Evolutionary conservation across 2,888 invertebrate genomes (phyloP), one percentile per base, ranked within the genome.

Genomic region (Arenicola marina): DNA sequence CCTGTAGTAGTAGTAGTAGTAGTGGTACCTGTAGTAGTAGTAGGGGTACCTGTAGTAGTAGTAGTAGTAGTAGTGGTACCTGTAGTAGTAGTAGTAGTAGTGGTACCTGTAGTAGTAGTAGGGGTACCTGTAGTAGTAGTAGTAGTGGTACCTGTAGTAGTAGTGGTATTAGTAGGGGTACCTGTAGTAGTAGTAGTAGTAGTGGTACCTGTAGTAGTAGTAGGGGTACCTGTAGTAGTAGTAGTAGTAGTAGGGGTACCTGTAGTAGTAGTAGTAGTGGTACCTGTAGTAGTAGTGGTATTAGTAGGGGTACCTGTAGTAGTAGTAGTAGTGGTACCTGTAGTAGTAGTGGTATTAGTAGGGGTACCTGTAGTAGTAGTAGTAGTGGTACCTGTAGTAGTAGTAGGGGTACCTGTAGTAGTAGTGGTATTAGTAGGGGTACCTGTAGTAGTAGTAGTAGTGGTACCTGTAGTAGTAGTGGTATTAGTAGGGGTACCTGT

Each of bases 301-400:
- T n/a, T n/a, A n/a, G n/a, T 31, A 18, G n/a, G 15, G 21, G n/a
- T 53, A 24, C 2, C 32, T 7, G 31, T 53, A 24, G 15, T 53
- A 2, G 21, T 53, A 24, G 53, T 32, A 24, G 31, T 53, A 2
- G 31, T 31, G 21, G 31, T 53, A 24, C n/a, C n/a, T n/a, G n/a
- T n/a, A n/a, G n/a, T n/a, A n/a, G n/a, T n/a, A n/a, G n/a, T n/a
- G n/a, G n/a, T n/a, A n/a, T n/a, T n/a, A n/a, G n/a, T n/a, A n/a
- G n/a, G n/a, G n/a, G n/a, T n/a, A n/a, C n/a, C n/a, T n/a, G 31
- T 15, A 4, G 31, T 53, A 24, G n/a, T 53, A 4, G 53, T 53
- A 2, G 31, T 57, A 26, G 57, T 45, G 21, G 31, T 59, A 29
- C 32, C 51, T n/a, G 15, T 59, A 45, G 29, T 31, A 29, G 48